phyloP scores from a whole-genome alignment of 1,140 invertebrate genomes.

The Spodoptera frugiperda region DNA sequence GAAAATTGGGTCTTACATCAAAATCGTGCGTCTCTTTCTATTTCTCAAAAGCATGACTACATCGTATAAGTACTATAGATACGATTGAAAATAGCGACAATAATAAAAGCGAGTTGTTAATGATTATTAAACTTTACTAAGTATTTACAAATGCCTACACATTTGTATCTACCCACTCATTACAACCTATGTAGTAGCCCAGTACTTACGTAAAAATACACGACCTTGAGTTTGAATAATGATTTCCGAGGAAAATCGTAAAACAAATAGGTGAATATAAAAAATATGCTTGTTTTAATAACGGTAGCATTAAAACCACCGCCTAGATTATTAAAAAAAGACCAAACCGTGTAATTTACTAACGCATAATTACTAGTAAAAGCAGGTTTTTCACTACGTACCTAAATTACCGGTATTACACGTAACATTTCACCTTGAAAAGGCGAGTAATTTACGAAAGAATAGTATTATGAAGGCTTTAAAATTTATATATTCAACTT shows the following conservation, averaged over 20 bases:
- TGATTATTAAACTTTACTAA: too few species aligned
- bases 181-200: too few species aligned
- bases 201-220: too few species aligned
- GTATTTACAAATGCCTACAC: too few species aligned
- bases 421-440: slow-evolving; percentile 22
- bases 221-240: neutral
- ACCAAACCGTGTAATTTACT: slow-evolving; percentile 11
- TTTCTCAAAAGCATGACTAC: too few species aligned
- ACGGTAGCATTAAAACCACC: neutral
- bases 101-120: too few species aligned
- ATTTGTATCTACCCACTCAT: too few species aligned
- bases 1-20: too few species aligned
- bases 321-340: neutral
- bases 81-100: too few species aligned
- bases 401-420: slow-evolving; percentile 13
- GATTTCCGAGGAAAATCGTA: neutral
- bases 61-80: too few species aligned
- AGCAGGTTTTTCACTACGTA: neutral
- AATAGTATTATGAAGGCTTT: neutral
- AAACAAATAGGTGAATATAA: neutral
- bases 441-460: slow-evolving; percentile 25
- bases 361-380: slow-evolving; percentile 5
- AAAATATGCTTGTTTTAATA: neutral
- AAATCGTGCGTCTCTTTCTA: too few species aligned
- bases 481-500: slow-evolving; percentile 34